Base-by-base conservation (phyloP, 2,797 vertebrate species). In the Tauraco hartlaubi region DNA sequence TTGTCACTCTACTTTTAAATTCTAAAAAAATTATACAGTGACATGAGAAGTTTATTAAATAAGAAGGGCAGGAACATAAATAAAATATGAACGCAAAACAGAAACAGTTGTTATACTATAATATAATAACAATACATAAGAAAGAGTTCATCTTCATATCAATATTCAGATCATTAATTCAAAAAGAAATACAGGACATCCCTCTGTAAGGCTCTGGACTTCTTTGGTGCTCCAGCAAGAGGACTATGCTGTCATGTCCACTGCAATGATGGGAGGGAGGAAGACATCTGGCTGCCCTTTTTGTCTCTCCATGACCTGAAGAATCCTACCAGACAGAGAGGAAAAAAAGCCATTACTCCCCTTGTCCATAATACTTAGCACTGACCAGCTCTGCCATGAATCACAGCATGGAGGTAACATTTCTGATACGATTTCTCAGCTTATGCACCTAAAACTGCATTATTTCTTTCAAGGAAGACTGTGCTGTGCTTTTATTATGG, bases 261-360 rank as follows among this genome's bases (percentile, higher is more conserved):
- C 37, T 33, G 9, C 5, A 9, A 9, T 2, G 46, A 5, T n/a
- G 51, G 21, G 25, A 63, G 13, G 44, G 43, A 85, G 18, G 20
- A 39, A 46, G 7, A 6, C 16, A 11, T 19, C 37, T 54, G 1
- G 0, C 44, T 63, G 11, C 29, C 35, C 29, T 7, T 4, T 22
- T 39, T 21, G 11, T 48, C 6, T 74, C 26, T n/a, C 26, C 37
- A 4, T 11, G 10, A 9, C 52, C 23, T 77, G 18, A 68, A 35
- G 31, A 25, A 28, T 15, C 21, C 12, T 44, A 5, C 11, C 19
- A 86, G 22, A 9, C n/a, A 52, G 29, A 79, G n/a, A 51, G 12
- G 7, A 7, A 35, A 48, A 49, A 56, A 29, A 41, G 0, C 10
- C 28, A 16, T 55, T 12, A 10, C 4, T 41, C 19, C 5, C 9